Base-by-base conservation (phyloP, 2,113 vertebrate species). In the Trichomycterus rosablanca region DNA sequence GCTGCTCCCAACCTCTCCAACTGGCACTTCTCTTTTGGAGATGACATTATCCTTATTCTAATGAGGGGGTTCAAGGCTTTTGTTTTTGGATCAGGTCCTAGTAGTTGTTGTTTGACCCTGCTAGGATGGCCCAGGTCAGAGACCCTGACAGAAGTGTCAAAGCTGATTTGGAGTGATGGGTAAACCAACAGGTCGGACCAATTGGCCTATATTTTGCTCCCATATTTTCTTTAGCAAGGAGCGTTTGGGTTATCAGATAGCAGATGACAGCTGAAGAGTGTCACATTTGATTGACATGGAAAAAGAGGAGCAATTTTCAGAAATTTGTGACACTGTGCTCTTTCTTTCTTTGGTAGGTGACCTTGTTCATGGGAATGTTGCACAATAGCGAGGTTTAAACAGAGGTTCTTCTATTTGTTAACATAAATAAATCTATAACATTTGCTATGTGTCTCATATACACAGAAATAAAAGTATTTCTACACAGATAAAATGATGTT, bases 101-200 rank as follows among this genome's bases (percentile, higher is more conserved):
- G 58, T 63, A 55, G 49, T 66, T 54, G 71, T 48, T 69, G 49
- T 73, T 84, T 78, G 86, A 87, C 85, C 83, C 78, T 78, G 77
- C 74, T 75, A 75, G 82, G 82, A 86, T 80, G 78, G 82, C 62
- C 75, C 72, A 75, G 83, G 85, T 86, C 83, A 84, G 80, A 81
- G 74, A 78, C 80, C 69, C 78, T 87, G 84, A 85, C 83, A 85
- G 62, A 78, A 79, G 78, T 81, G 82, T 84, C 80, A 86, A 78
- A 83, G 80, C 70, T 67, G 72, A 77, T 78, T 82, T 81, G 64
- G 58, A 61, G 37, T 71, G 68, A 71, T 59, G 68, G 61, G 28
- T 48, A 43, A 53, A 39, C 40, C 32, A 71, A 37, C 61, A 68
- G 51, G 57, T 71, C 63, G 39, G 43, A 43, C 60, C 56, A 51